Conservation (phyloP, 2,113 vertebrate species). For the Nestor notabilis region DNA sequence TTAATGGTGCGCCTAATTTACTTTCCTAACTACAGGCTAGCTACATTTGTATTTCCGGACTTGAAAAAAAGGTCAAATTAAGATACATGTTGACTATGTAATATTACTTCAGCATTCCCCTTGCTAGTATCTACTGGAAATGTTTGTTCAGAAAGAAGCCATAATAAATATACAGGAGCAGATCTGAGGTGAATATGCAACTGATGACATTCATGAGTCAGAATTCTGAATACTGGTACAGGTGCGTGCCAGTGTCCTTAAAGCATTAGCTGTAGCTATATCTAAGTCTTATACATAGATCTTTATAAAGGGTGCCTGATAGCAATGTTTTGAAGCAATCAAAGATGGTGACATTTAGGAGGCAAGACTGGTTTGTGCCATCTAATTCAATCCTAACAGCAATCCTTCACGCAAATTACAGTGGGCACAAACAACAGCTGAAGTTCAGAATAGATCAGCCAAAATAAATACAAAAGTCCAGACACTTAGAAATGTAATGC, state of each 20-base stretch:
- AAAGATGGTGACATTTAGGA: not conserved
- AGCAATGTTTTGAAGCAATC: not conserved
- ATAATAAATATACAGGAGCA: not conserved
- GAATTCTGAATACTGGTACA: not conserved
- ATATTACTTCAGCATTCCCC: conserved; percentile 1
- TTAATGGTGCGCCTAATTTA: not conserved
- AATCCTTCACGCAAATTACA: rapidly evolving
- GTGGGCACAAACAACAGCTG: not conserved
- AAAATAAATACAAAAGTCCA: not conserved
- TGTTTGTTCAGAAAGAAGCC: not conserved
- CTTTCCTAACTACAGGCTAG: not conserved
- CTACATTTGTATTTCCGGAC: not conserved
- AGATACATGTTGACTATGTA: not conserved
- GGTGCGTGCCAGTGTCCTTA: not conserved
- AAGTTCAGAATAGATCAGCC: not conserved
- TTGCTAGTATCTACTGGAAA: not conserved
- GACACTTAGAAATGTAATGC: not conserved
- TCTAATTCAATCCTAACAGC: not conserved
- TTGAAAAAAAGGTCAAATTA: not conserved
- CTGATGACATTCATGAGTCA: not conserved
- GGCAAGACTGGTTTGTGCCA: not conserved
- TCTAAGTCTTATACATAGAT: not conserved
- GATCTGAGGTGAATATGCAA: not conserved
- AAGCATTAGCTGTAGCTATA: not conserved
- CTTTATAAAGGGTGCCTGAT: not conserved